Base-by-base conservation (phyloP, 2,888 invertebrate genomes). In the Drosophila vallismaia region DNA sequence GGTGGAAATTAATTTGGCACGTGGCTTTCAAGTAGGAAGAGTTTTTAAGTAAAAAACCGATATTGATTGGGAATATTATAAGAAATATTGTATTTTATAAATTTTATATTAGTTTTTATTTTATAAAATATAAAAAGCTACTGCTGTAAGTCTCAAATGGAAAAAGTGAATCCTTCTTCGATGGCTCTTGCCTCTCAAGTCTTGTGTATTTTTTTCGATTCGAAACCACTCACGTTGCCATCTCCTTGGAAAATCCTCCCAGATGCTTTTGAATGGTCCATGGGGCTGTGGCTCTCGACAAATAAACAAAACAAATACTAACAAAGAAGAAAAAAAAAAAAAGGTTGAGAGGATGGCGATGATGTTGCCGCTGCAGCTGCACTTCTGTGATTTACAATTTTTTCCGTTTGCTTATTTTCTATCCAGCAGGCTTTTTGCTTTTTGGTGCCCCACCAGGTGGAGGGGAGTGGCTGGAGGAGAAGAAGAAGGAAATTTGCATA, bases 381-480 rank as follows among this genome's bases (percentile, higher is more conserved):
- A 67, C 66, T 68, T 64, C 71, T 64, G 80, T 83, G 86, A 81
- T 81, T 81, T 86, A 86, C 84, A 86, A 83, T 86, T 81, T 67
- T 86, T 83, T 86, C 80, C 80, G 86, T 70, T 80, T 82, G 86
- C 67, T 82, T 69, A 76, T 79, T 76, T 76, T 68, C 75, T 74
- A 68, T 77, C 64, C 54, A 54, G 54, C 55, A 33, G 31, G 53
- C 66, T 44, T 24, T 19, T 24, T 31, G n/a, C 1, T 12, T 29
- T 24, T 46, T 24, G 40, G 45, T 8, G 14, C 14, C 7, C 14
- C 40, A 19, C 3, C 8, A 40, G 40, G 7, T 14, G 40, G 19
- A 42, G 74, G n/a, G 66, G 69, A 19, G 19, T 19, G 19, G 40
- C 14, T 9, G 19, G 19, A 19, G 19, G 19, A 77, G 55, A 58